phyloP scores from a whole-genome alignment of 2,113 vertebrate species.

The Zapus hudsonius region DNA sequence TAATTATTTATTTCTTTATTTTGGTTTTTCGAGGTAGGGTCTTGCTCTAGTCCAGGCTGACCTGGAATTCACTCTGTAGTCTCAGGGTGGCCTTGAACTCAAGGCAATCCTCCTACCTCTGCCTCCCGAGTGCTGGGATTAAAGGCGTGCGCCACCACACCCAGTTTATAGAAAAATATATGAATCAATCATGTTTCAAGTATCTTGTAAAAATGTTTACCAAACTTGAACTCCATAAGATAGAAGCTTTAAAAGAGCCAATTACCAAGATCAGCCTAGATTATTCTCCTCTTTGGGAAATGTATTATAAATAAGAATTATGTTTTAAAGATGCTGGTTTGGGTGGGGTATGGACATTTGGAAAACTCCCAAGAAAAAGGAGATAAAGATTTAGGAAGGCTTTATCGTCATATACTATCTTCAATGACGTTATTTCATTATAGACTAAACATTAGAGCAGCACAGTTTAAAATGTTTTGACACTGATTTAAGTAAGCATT shows the following conservation, averaged over 20 bases:
- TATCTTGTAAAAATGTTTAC: background rate
- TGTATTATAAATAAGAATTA: background rate
- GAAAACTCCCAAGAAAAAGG: background rate
- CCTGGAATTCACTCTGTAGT: too few relatives aligned
- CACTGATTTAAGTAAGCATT: constrained; percentile 13
- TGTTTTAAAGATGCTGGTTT: background rate
- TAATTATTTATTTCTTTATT: too few relatives aligned
- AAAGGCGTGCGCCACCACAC: too few relatives aligned
- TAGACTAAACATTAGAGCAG: constrained; percentile 11
- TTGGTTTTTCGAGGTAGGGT: too few relatives aligned
- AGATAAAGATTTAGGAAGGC: background rate
- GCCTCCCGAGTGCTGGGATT: too few relatives aligned
- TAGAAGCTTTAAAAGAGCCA: constrained; percentile 11
- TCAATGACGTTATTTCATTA: background rate
- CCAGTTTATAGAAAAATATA: background rate
- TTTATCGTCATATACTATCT: background rate
- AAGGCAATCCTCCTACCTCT: too few relatives aligned
- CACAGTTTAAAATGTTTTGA: constrained; percentile 33
- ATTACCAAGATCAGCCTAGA: background rate
- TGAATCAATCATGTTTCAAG: background rate
- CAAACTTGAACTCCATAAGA: background rate
- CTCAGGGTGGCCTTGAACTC: too few relatives aligned
- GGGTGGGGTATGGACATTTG: too few relatives aligned
- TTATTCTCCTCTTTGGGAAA: background rate
- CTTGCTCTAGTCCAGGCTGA: too few relatives aligned